Evolutionary conservation across 2,888 invertebrate genomes (phyloP).

Genomic region (Phortica magna): DNA sequence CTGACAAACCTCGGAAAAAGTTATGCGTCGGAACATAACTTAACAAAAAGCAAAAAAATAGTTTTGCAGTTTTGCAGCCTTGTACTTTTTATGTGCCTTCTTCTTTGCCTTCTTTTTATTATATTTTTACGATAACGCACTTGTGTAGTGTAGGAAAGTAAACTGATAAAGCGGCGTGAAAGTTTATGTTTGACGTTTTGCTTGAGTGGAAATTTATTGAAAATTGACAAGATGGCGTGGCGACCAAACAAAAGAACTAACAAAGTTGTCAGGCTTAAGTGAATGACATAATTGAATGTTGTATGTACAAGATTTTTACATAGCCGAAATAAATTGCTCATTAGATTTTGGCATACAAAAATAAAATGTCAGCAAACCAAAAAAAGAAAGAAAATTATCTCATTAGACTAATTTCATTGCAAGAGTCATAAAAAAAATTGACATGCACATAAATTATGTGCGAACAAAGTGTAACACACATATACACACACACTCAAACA

Average conservation of each 20-base stretch:
- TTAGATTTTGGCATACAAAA: background rate
- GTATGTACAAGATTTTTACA: background rate
- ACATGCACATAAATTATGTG: slow-evolving; percentile 24
- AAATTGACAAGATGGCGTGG: background rate
- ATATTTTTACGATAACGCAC: background rate
- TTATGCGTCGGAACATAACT: slow-evolving; percentile 29
- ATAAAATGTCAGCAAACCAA: background rate
- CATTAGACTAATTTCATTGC: slow-evolving; percentile 22
- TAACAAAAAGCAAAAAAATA: background rate
- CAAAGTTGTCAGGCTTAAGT: background rate
- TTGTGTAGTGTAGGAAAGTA: slow-evolving; percentile 18
- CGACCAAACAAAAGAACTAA: background rate
- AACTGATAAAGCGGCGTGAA: slow-evolving; percentile 19
- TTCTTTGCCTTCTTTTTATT: background rate
- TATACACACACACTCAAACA: background rate
- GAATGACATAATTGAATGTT: background rate
- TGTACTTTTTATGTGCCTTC: background rate
- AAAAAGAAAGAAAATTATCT: slow-evolving; percentile 7
- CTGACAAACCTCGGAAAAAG: slow-evolving; percentile 24
- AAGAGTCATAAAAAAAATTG: background rate
- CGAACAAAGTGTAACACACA: slow-evolving; percentile 5
- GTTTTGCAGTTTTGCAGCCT: slow-evolving; percentile 9
- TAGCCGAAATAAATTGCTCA: background rate
- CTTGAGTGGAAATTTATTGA: slow-evolving; percentile 11
- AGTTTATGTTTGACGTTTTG: slow-evolving; percentile 11